A percentile compares a stretch with the other conserved stretches of the same genome.
phyloP scores from a whole-genome alignment of 2,113 vertebrate genomes.

The Pelecanoides urinatrix region DNA sequence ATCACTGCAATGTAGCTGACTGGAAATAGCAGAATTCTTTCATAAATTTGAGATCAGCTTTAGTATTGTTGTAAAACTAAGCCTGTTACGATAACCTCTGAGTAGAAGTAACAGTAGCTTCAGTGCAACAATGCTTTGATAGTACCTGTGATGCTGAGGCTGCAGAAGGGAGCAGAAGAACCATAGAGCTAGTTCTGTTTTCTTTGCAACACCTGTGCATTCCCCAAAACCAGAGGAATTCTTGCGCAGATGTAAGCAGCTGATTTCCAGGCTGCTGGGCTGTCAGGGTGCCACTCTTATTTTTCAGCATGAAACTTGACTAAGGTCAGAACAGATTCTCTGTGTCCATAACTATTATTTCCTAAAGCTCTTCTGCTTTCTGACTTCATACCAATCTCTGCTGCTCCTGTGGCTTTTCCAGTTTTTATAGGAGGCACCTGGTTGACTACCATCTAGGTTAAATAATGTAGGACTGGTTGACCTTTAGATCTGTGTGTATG shows the following conservation, averaged over 20 bases:
- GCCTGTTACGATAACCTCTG: neutral
- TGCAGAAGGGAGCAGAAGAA: neutral
- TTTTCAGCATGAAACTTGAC: neutral
- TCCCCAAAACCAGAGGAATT: neutral
- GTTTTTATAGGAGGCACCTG: neutral
- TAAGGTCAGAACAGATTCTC: neutral
- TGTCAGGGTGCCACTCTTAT: neutral
- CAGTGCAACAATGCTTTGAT: neutral
- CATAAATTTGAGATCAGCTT: neutral
- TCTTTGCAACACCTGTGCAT: neutral
- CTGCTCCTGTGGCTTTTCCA: neutral
- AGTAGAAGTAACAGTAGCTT: neutral
- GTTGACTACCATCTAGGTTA: neutral
- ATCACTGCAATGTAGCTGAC: neutral
- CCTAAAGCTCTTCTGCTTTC: neutral
- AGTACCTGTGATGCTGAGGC: neutral
- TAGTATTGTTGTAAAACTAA: neutral
- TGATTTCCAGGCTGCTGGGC: neutral
- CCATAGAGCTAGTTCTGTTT: neutral
- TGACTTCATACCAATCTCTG: neutral
- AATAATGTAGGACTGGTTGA: neutral
- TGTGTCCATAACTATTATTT: neutral
- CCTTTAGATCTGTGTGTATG: neutral
- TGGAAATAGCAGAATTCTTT: neutral
- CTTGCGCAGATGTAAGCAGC: neutral